Percentiles rank a stretch among this genome's conserved stretches.
phyloP scores from a whole-genome alignment of 2,113 vertebrate genomes.

The Lycaon pictus region DNA sequence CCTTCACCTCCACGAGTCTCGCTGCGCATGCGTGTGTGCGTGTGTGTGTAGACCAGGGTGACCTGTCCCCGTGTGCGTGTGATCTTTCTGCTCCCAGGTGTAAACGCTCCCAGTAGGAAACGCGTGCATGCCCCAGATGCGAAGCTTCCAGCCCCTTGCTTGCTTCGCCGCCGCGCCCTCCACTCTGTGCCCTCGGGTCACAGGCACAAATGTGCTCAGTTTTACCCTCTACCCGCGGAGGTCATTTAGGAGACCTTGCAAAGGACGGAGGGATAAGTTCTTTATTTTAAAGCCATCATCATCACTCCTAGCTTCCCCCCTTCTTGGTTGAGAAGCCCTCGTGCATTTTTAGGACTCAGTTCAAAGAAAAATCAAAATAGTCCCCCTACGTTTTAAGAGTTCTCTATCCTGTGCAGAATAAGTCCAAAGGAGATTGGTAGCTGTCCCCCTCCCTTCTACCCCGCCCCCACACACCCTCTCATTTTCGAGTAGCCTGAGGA shows the following conservation, averaged over 20 bases:
- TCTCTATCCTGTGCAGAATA: not conserved
- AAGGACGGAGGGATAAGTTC: conserved; percentile 59
- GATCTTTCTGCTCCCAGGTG: conserved; percentile 67
- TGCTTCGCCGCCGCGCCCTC: conserved; percentile 83
- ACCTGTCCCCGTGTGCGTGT: conserved; percentile 68
- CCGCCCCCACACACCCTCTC: not conserved
- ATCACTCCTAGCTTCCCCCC: not conserved
- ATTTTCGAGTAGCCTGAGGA: conserved; percentile 14
- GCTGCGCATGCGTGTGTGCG: not conserved
- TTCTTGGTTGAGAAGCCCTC: conserved; percentile 35
- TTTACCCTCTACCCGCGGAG: not conserved
- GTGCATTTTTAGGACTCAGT: conserved; percentile 48
- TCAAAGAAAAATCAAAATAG: conserved; percentile 9
- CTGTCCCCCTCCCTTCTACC: not conserved
- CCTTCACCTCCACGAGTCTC: conserved; percentile 79
- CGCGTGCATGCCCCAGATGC: conserved; percentile 89
- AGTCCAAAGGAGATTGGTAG: not conserved
- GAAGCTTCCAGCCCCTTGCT: conserved; percentile 75
- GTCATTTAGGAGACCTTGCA: not conserved
- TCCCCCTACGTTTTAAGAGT: conserved; percentile 9
- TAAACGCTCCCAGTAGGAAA: conserved; percentile 71
- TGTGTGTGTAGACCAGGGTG: conserved; percentile 66
- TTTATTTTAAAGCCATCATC: conserved; percentile 25
- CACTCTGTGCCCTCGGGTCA: conserved; percentile 71
- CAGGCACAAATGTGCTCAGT: conserved; percentile 73